A percentile compares a stretch with the other conserved stretches of the same genome.
These are phyloP conservation scores for Glossophaga mutica DNA, from an alignment of 2,797 vertebrate genomes.

Conservation along the genomic window DNA sequence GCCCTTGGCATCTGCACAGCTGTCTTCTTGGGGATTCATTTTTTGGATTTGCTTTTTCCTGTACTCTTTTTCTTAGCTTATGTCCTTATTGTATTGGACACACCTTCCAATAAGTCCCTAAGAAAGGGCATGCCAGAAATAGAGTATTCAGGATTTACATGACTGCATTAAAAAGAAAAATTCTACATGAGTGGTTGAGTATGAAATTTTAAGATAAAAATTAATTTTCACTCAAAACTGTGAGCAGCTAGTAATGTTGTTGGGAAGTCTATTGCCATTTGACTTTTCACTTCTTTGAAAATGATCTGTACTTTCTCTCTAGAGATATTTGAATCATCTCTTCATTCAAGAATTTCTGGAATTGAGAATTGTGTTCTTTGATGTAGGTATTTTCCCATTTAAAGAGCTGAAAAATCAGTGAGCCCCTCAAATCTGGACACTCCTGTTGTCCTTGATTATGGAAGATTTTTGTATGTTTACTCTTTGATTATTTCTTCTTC, in stretches of 20 bases:
- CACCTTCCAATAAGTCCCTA: not conserved
- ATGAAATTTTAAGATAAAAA: not conserved
- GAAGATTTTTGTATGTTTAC: not conserved
- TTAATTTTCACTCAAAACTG: not conserved
- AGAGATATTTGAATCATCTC: not conserved
- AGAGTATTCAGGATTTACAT: not conserved
- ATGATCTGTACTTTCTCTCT: not conserved
- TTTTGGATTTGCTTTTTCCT: not conserved
- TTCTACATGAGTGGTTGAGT: not conserved
- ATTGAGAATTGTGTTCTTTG: not conserved
- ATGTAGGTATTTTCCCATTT: not conserved
- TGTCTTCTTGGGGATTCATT: not conserved
- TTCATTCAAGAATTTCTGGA: constrained; percentile 1
- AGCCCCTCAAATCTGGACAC: not conserved
- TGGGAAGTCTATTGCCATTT: not conserved
- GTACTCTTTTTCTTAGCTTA: not conserved
- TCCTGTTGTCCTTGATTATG: not conserved
- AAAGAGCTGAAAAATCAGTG: not conserved
- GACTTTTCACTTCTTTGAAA: not conserved
- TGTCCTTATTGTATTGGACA: not conserved
- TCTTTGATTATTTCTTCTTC: not conserved
- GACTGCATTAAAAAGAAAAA: not conserved
- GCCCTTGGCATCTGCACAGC: not conserved
- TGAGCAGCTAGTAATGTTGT: not conserved
- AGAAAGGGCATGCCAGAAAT: not conserved